Conservation (phyloP, 2,113 vertebrate species). For the Lipotes vexillifer region DNA sequence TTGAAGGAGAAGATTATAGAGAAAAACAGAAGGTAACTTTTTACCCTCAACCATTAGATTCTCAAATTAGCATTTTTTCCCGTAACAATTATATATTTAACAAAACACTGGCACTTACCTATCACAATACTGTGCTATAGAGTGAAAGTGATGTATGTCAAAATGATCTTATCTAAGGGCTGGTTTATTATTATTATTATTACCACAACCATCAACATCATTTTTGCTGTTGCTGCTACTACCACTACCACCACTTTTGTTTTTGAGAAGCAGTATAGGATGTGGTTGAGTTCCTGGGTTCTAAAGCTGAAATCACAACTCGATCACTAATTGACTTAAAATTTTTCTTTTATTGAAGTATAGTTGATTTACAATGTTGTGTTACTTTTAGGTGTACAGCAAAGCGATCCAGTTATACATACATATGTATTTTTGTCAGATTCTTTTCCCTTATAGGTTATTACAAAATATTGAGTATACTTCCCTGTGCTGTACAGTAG, state of each 20-base stretch:
- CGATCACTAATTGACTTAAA: neutral
- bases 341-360: neutral
- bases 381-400: neutral
- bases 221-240: neutral
- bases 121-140: neutral
- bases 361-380: neutral
- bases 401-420: neutral
- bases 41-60: neutral
- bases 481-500: too few relatives aligned
- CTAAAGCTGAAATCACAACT: neutral
- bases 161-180: neutral
- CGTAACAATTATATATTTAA: neutral
- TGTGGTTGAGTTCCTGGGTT: neutral
- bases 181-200: neutral
- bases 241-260: neutral
- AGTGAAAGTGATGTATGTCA: neutral
- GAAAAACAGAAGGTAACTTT: constrained; percentile 91
- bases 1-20: constrained; percentile 93
- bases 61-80: constrained; percentile 3
- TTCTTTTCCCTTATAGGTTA: too few relatives aligned
- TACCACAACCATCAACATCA: neutral
- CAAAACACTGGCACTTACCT: neutral
- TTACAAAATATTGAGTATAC: too few relatives aligned
- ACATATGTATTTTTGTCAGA: too few relatives aligned
- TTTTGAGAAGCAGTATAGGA: neutral